Percentiles rank a stretch among this genome's conserved stretches.
Evolutionary conservation across 2,797 vertebrate genomes (phyloP).

Genomic region (Xenopus petersii): DNA sequence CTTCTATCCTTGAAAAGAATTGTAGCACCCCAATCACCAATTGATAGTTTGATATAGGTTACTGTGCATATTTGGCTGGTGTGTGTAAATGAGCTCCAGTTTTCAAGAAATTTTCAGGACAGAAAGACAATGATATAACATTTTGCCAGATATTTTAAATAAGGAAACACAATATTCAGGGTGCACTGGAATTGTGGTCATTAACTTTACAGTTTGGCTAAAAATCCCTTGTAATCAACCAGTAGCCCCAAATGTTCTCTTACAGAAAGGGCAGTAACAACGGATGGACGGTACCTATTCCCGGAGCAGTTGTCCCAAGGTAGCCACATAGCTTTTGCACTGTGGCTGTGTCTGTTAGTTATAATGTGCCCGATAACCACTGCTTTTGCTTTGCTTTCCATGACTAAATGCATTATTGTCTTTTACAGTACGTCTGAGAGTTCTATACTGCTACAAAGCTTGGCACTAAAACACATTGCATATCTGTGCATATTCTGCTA

Average conservation of each 20-base stretch:
- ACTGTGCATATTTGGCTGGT: no score
- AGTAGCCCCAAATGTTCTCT: slow-evolving; percentile 50
- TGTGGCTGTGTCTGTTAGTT: slow-evolving; percentile 14
- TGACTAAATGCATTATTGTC: background rate
- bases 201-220: background rate
- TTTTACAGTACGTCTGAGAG: background rate
- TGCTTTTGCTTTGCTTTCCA: background rate
- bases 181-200: no score
- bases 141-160: no score
- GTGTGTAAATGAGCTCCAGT: no score
- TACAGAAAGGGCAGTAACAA: slow-evolving; percentile 88
- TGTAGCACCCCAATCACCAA: no score
- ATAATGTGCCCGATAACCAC: background rate
- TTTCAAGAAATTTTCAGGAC: no score
- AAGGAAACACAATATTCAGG: no score
- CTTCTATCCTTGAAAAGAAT: no score
- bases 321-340: slow-evolving; percentile 57
- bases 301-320: slow-evolving; percentile 84
- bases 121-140: no score
- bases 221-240: slow-evolving; percentile 8
- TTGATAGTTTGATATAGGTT: no score
- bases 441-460: slow-evolving; percentile 6
- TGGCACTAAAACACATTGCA: background rate
- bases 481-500: background rate
- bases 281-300: slow-evolving; percentile 88